Conservation (phyloP, 2,113 vertebrate species). For the Brienomyrus brachyistius region DNA sequence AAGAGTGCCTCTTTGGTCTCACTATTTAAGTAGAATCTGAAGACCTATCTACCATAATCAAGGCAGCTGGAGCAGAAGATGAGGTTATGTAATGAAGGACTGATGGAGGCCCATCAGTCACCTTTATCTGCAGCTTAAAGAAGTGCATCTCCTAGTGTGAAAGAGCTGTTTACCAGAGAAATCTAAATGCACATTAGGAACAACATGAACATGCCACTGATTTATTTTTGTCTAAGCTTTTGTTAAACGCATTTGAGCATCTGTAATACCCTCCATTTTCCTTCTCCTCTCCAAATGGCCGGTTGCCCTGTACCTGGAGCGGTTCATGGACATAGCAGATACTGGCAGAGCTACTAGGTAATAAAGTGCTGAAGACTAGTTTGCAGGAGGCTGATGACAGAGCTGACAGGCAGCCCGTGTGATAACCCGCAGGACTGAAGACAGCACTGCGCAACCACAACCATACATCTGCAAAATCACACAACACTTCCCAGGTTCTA, state of each 20-base stretch:
- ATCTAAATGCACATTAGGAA: background rate
- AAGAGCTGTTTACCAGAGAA: background rate
- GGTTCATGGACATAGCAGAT: background rate
- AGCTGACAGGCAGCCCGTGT: background rate
- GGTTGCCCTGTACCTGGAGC: background rate
- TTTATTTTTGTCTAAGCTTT: background rate
- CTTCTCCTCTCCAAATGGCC: background rate
- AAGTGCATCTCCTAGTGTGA: background rate
- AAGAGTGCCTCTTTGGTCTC: background rate
- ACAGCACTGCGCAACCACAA: background rate
- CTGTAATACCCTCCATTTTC: background rate
- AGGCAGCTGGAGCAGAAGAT: background rate
- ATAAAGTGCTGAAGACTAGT: background rate
- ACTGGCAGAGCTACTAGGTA: background rate
- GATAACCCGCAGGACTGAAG: background rate
- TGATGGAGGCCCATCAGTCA: background rate
- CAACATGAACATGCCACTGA: background rate
- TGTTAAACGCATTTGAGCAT: background rate
- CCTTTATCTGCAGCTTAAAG: background rate
- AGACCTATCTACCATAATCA: background rate
- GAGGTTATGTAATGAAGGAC: background rate
- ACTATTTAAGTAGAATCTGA: background rate
- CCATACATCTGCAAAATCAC: background rate
- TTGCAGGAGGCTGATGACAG: background rate
- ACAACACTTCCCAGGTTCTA: background rate